Evolutionary conservation across 1,140 invertebrate species (phyloP).

Genomic region (Dreissena polymorpha): DNA sequence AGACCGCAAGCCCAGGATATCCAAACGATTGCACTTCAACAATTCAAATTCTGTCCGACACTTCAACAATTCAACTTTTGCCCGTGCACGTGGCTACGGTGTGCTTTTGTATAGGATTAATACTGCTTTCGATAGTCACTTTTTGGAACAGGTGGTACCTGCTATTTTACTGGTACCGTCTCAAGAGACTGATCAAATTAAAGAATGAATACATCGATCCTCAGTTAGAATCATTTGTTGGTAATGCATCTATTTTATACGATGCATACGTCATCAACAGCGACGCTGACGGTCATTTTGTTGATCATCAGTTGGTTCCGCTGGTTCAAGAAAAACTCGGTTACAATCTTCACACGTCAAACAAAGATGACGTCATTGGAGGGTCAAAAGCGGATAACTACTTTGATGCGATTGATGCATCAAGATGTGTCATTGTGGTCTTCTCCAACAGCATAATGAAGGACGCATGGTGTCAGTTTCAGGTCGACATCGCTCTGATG

Average conservation of each 20-base stretch:
- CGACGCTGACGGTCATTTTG: conserved; percentile 6
- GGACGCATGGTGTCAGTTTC: conserved; percentile 32
- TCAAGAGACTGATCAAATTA: not conserved
- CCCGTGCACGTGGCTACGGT: not conserved
- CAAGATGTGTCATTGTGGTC: conserved; percentile 1
- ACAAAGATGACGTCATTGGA: conserved; percentile 7
- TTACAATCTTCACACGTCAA: conserved; percentile 21
- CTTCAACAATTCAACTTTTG: not conserved
- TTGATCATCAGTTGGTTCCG: conserved; percentile 15
- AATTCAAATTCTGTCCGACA: not conserved
- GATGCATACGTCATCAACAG: conserved; percentile 31
- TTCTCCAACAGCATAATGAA: conserved; percentile 22
- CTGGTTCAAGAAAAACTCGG: conserved; percentile 12
- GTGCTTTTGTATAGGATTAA: conserved; percentile 2
- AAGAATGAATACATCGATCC: not conserved
- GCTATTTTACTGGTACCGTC: conserved; percentile 6
- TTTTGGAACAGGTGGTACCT: conserved; percentile 36
- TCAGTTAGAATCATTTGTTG: not conserved
- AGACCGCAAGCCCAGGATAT: too few relatives aligned
- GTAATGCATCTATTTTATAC: not conserved
- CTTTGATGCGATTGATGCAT: conserved; percentile 25
- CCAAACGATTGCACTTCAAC: not conserved
- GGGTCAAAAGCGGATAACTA: conserved; percentile 10
- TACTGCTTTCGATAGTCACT: not conserved
- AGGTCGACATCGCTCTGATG: conserved; percentile 27